Conservation (phyloP, 23 tunicate species). For the Halocynthia aurantium region DNA sequence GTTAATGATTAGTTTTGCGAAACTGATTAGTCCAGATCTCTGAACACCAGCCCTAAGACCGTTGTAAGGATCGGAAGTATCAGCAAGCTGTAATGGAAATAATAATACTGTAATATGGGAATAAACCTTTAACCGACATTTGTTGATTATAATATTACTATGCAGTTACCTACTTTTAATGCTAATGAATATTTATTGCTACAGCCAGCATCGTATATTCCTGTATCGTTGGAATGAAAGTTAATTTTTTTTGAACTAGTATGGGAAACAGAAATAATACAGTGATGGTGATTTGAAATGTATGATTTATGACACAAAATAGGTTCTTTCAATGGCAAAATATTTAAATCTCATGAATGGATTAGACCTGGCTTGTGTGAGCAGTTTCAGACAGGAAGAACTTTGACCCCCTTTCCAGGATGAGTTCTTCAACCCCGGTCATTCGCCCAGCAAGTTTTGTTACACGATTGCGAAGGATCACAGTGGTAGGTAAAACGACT, state of each 20-base stretch:
- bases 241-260: too few relatives aligned
- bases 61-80: constrained; percentile 20
- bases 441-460: constrained; percentile 23
- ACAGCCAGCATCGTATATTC: too few relatives aligned
- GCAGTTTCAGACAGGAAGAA: constrained; percentile 7
- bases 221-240: too few relatives aligned
- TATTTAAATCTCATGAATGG: background rate
- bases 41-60: background rate
- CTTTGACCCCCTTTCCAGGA: background rate
- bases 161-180: too few relatives aligned
- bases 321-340: background rate
- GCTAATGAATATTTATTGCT: too few relatives aligned
- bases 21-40: background rate
- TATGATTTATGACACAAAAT: background rate
- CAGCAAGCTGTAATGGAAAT: constrained; percentile 5
- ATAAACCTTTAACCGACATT: too few relatives aligned
- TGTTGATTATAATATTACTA: too few relatives aligned
- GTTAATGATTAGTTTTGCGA: constrained; percentile 12
- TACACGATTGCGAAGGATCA: constrained; percentile 12
- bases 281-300: too few relatives aligned
- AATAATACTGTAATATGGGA: too few relatives aligned
- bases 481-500: constrained; percentile 18
- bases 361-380: constrained; percentile 20
- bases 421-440: constrained; percentile 27
- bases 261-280: too few relatives aligned